These are phyloP conservation scores for Pipistrellus kuhlii DNA, from an alignment of 2,797 vertebrate genomes.

Conservation along the genomic window DNA sequence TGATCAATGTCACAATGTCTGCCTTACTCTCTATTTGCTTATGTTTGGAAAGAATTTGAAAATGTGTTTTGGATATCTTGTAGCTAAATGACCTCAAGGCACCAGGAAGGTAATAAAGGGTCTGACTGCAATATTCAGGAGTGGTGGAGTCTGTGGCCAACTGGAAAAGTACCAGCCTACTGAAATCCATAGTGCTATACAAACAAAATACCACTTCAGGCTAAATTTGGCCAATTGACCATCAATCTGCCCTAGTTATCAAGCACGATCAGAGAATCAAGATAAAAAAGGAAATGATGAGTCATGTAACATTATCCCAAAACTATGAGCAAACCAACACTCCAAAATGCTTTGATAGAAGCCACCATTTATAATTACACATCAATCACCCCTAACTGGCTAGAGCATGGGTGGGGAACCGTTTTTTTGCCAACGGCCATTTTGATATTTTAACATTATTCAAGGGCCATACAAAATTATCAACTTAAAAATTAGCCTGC, in stretches of 20 bases:
- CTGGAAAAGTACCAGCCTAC: neutral
- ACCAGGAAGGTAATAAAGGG: neutral
- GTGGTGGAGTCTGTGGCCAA: neutral
- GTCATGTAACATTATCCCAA: neutral
- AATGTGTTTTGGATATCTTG: neutral
- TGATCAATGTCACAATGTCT: neutral
- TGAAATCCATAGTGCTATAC: neutral
- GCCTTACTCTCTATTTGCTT: neutral
- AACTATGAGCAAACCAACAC: neutral
- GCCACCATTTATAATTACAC: neutral
- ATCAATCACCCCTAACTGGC: no score
- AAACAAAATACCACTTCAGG: neutral
- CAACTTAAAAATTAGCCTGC: no score
- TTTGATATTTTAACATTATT: no score
- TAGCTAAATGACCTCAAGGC: neutral
- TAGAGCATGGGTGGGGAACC: no score
- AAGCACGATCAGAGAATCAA: neutral
- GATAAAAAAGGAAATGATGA: neutral
- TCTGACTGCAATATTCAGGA: neutral
- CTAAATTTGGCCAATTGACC: neutral
- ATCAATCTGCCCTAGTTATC: neutral
- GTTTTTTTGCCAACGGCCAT: no score
- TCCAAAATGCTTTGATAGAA: neutral
- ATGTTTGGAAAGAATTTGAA: slow-evolving; percentile 21
- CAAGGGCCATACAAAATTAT: no score